A percentile compares a stretch with the other conserved stretches of the same genome.
phyloP scores from a whole-genome alignment of 2,113 vertebrate genomes.

The Poeciliopsis turrubarensis region DNA sequence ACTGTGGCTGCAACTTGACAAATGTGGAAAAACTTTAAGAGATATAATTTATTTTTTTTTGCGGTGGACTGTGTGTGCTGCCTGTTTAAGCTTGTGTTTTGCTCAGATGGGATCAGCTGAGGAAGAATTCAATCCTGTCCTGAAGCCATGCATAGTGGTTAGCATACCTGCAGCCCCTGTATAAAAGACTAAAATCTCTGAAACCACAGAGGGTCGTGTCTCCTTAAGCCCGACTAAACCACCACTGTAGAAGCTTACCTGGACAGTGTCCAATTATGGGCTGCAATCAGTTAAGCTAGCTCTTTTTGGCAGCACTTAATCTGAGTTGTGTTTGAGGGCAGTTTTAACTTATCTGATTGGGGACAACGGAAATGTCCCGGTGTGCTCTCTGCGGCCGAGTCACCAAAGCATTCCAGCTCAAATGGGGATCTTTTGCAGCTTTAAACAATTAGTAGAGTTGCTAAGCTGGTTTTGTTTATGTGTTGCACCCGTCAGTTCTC shows the following conservation, averaged over 20 bases:
- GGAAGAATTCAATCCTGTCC: conserved; percentile 37
- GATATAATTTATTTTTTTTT: neutral
- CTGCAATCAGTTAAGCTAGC: conserved; percentile 48
- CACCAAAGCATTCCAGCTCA: conserved; percentile 54
- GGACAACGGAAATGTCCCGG: conserved; percentile 56
- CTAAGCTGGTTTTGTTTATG: conserved; percentile 68
- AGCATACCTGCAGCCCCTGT: conserved; percentile 55
- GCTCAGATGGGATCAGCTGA: conserved; percentile 38
- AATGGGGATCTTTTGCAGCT: conserved; percentile 61
- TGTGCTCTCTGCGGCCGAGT: conserved; percentile 48
- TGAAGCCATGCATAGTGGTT: conserved; percentile 51
- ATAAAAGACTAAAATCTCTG: conserved; percentile 71
- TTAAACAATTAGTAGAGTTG: conserved; percentile 64
- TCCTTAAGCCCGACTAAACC: conserved; percentile 66
- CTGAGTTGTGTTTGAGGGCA: conserved; percentile 67
- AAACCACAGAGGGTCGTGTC: conserved; percentile 57
- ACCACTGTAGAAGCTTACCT: conserved; percentile 51
- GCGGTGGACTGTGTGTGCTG: neutral
- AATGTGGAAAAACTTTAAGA: neutral
- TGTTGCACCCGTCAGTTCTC: conserved; percentile 26
- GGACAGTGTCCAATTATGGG: conserved; percentile 66
- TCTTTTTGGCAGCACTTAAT: conserved; percentile 67
- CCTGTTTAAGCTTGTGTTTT: conserved; percentile 43
- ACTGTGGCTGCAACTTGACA: neutral
- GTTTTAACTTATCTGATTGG: conserved; percentile 78